Conservation (phyloP, 2,888 invertebrate species). For the Trissoscelio sp. region DNA sequence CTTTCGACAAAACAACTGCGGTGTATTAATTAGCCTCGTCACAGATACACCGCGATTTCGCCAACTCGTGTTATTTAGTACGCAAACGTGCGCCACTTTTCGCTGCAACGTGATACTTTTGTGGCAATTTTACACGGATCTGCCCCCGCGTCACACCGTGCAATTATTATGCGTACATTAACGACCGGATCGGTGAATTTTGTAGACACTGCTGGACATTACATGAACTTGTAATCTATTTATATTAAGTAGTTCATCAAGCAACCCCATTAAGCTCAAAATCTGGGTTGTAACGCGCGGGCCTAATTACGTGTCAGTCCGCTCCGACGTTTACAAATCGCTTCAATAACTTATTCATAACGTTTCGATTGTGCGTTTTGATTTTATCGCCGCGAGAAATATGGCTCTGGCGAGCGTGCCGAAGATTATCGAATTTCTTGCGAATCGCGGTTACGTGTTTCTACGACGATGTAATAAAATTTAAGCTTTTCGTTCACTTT, state of each 20-base stretch:
- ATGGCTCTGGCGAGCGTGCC: slow-evolving; percentile 11
- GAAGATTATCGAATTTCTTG: slow-evolving; percentile 37
- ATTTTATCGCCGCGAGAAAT: slow-evolving; percentile 40
- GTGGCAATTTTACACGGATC: too few relatives aligned
- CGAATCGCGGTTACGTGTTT: slow-evolving; percentile 16
- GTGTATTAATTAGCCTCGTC: slow-evolving; percentile 34
- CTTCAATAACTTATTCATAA: slow-evolving; percentile 57
- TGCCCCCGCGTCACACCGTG: too few relatives aligned
- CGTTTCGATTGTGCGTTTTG: slow-evolving; percentile 47
- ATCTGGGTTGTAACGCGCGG: slow-evolving; percentile 48
- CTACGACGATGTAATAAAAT: background rate
- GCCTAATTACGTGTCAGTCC: slow-evolving; percentile 51
- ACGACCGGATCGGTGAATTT: slow-evolving; percentile 25
- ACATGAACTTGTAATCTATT: slow-evolving; percentile 52
- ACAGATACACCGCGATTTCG: slow-evolving; percentile 9
- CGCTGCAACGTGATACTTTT: slow-evolving; percentile 40
- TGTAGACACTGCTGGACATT: slow-evolving; percentile 28
- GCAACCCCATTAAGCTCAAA: slow-evolving; percentile 43
- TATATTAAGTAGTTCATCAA: slow-evolving; percentile 62
- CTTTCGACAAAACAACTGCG: slow-evolving; percentile 33
- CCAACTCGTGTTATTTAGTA: slow-evolving; percentile 15
- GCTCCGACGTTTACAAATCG: slow-evolving; percentile 36
- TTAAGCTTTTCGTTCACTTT: too few relatives aligned
- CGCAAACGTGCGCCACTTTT: slow-evolving; percentile 44
- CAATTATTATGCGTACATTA: slow-evolving; percentile 32